Conservation (phyloP, 2,797 vertebrate genomes). For the Aphelocoma californica region DNA sequence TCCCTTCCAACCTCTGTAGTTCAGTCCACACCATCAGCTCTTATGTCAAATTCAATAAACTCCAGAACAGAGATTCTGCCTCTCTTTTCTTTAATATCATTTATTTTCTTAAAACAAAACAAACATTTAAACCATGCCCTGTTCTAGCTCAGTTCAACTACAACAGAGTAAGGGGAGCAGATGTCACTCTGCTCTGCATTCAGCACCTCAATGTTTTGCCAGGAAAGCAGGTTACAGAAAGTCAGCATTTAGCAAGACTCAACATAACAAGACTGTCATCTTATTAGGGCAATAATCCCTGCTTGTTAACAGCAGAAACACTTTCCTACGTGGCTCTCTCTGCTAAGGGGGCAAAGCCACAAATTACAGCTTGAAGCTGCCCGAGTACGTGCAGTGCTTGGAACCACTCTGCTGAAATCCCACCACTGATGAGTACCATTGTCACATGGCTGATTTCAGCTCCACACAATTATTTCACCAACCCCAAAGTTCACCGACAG, state of each 20-base stretch:
- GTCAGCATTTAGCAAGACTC: slow-evolving; percentile 11
- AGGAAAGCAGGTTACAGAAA: slow-evolving; percentile 19
- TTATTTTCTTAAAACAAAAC: not conserved
- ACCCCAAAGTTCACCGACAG: not conserved
- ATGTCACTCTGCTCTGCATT: not conserved
- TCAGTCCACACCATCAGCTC: not conserved
- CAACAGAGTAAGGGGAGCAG: not conserved
- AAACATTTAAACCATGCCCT: not conserved
- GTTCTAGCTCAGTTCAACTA: not conserved
- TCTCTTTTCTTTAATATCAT: not conserved
- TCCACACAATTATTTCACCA: not conserved
- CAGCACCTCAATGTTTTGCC: not conserved
- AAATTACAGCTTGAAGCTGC: not conserved
- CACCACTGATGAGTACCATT: not conserved
- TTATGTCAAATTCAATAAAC: not conserved
- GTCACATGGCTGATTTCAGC: not conserved
- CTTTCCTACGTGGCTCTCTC: not conserved
- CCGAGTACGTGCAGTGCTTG: accelerated
- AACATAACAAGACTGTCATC: not conserved
- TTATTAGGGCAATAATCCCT: not conserved
- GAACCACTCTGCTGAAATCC: not conserved
- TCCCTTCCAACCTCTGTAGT: accelerated
- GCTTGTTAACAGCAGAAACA: not conserved
- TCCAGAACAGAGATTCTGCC: not conserved
- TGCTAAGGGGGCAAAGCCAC: not conserved